Conservation (phyloP, 2,888 invertebrate genomes). For the Pandemis cinnamomeana region DNA sequence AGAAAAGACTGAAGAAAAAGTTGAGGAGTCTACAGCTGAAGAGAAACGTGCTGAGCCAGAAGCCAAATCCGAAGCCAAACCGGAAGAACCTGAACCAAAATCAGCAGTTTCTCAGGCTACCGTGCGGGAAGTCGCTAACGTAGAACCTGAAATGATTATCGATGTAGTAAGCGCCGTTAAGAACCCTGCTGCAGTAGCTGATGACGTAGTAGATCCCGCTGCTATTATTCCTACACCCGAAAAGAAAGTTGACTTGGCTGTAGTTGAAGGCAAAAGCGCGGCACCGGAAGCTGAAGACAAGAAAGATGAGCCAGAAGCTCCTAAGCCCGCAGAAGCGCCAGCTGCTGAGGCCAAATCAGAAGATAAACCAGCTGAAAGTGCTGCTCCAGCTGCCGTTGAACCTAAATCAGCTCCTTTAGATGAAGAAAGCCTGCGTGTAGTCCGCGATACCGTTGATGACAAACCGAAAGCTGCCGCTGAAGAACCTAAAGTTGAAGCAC, state of each 20-base stretch:
- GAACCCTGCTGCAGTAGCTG: slow-evolving; percentile 65
- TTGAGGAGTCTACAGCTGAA: slow-evolving; percentile 51
- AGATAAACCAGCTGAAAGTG: slow-evolving; percentile 47
- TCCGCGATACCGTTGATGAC: slow-evolving; percentile 72
- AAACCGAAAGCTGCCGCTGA: slow-evolving; percentile 53
- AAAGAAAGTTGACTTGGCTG: slow-evolving; percentile 69
- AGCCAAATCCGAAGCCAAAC: slow-evolving; percentile 52
- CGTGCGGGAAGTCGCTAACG: slow-evolving; percentile 62
- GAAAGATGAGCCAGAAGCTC: slow-evolving; percentile 48
- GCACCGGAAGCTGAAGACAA: slow-evolving; percentile 64
- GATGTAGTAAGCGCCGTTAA: slow-evolving; percentile 69
- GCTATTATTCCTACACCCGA: slow-evolving; percentile 62
- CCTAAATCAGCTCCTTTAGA: slow-evolving; percentile 44
- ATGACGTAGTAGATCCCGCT: slow-evolving; percentile 65
- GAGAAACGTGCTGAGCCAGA: slow-evolving; percentile 51
- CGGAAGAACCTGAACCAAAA: slow-evolving; percentile 48
- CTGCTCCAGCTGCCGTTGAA: slow-evolving; percentile 45
- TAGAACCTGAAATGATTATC: slow-evolving; percentile 58
- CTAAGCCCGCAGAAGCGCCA: slow-evolving; percentile 43
- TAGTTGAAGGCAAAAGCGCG: slow-evolving; percentile 67
- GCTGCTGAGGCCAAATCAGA: slow-evolving; percentile 46
- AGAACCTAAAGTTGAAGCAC: slow-evolving; percentile 49
- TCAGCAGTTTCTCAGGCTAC: slow-evolving; percentile 51
- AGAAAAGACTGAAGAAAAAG: slow-evolving; percentile 56
- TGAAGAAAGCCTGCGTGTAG: slow-evolving; percentile 65